Percentiles rank a stretch among this genome's conserved stretches.
phyloP scores from a whole-genome alignment of 2,888 invertebrate genomes.

The Idaea straminata region DNA sequence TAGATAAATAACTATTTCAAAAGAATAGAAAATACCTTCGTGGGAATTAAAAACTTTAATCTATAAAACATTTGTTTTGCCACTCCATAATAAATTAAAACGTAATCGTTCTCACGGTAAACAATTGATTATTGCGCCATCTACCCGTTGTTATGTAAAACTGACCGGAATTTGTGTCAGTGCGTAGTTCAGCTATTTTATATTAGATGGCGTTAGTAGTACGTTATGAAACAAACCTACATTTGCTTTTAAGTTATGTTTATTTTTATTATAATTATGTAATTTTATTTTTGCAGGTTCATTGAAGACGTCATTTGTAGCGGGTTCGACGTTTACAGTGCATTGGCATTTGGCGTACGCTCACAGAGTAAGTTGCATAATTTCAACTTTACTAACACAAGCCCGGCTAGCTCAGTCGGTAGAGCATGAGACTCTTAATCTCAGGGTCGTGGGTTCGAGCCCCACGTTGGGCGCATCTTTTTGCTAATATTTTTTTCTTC shows the following conservation, averaged over 20 bases:
- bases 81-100: conserved; percentile 29
- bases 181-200: conserved; percentile 25
- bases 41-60: conserved; percentile 31
- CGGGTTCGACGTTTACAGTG: conserved; percentile 92
- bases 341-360: conserved; percentile 97
- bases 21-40: conserved; percentile 27
- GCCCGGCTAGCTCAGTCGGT: conserved; percentile 81
- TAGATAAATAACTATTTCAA: conserved; percentile 17
- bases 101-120: conserved; percentile 35
- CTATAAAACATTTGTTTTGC: conserved; percentile 28
- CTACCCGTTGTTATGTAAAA: conserved; percentile 37
- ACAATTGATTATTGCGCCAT: conserved; percentile 46
- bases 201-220: conserved; percentile 41
- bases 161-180: conserved; percentile 25
- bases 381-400: background rate
- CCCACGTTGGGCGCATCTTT: conserved; percentile 78
- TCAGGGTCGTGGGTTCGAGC: conserved; percentile 84
- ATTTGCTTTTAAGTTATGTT: background rate
- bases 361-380: conserved; percentile 80
- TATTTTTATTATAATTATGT: conserved; percentile 12
- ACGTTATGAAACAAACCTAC: background rate
- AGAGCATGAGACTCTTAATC: conserved; percentile 83
- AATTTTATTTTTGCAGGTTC: conserved; percentile 81
- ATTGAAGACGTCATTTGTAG: conserved; percentile 87
- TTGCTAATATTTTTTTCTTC: conserved; percentile 17